These are phyloP conservation scores for Desoria tigrina DNA, from an alignment of 2,888 invertebrate species.

Conservation along the genomic window DNA sequence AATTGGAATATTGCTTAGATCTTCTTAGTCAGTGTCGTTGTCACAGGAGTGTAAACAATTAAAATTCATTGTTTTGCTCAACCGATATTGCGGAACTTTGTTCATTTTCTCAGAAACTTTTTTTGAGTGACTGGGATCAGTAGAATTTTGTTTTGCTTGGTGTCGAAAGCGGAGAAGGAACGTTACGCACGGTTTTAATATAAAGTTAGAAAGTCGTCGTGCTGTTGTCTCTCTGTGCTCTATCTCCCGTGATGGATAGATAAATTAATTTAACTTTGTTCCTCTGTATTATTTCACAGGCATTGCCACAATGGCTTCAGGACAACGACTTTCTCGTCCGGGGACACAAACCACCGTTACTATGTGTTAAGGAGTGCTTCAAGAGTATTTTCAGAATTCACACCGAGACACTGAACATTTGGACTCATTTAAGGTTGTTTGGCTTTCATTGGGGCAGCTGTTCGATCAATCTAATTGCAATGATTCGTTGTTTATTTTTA, in stretches of 20 bases:
- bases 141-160: no score
- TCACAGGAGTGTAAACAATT: neutral
- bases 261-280: neutral
- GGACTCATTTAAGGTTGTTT: conserved; percentile 93
- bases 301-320: conserved; percentile 91
- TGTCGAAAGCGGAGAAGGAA: no score
- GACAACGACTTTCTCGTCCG: conserved; percentile 96
- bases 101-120: no score
- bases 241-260: neutral
- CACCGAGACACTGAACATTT: conserved; percentile 99
- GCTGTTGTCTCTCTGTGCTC: no score
- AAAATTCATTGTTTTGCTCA: conserved; percentile 2
- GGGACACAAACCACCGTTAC: conserved; percentile 73
- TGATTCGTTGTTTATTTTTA: conserved; percentile 56
- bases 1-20: no score
- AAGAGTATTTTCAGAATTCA: conserved; percentile 97
- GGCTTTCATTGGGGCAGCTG: conserved; percentile 76
- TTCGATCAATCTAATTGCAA: conserved; percentile 53
- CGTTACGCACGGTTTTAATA: no score
- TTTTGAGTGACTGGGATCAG: no score
- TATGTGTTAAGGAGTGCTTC: conserved; percentile 94
- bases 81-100: neutral
- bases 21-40: neutral
- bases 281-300: conserved; percentile 28
- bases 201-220: no score